phyloP scores from a whole-genome alignment of 1,140 invertebrate genomes.

The Patella vulgata region DNA sequence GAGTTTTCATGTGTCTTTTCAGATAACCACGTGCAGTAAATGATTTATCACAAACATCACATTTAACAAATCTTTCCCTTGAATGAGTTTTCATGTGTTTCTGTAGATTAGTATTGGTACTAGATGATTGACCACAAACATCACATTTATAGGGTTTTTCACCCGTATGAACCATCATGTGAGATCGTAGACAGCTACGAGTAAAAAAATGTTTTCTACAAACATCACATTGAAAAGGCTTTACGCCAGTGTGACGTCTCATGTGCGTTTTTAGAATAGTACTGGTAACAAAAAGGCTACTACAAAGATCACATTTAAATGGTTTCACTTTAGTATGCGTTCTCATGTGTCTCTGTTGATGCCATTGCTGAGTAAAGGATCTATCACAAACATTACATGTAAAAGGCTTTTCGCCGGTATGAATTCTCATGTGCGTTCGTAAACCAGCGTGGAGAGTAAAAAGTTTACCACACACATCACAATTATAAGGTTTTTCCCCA shows the following conservation, averaged over 20 bases:
- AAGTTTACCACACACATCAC: too few species aligned
- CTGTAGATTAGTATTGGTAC: not conserved
- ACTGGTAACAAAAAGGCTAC: not conserved
- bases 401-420: too few species aligned
- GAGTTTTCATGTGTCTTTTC: constrained; percentile 5
- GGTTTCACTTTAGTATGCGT: constrained; percentile 3
- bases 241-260: constrained; percentile 19
- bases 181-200: constrained; percentile 13
- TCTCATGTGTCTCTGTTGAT: constrained; percentile 11
- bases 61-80: too few species aligned
- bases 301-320: constrained; percentile 2
- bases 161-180: constrained; percentile 29
- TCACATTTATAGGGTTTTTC: constrained; percentile 24
- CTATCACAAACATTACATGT: too few species aligned
- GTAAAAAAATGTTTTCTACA: constrained; percentile 19
- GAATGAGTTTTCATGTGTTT: too few species aligned
- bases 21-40: not conserved
- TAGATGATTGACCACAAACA: constrained; percentile 26
- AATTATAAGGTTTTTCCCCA: too few species aligned
- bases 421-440: too few species aligned
- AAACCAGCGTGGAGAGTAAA: too few species aligned
- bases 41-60: too few species aligned
- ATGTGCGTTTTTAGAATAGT: constrained; percentile 1
- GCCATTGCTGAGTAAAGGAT: too few species aligned
- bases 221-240: constrained; percentile 28